Conservation (phyloP, 2,888 invertebrate species). For the Apotomis betuletana region DNA sequence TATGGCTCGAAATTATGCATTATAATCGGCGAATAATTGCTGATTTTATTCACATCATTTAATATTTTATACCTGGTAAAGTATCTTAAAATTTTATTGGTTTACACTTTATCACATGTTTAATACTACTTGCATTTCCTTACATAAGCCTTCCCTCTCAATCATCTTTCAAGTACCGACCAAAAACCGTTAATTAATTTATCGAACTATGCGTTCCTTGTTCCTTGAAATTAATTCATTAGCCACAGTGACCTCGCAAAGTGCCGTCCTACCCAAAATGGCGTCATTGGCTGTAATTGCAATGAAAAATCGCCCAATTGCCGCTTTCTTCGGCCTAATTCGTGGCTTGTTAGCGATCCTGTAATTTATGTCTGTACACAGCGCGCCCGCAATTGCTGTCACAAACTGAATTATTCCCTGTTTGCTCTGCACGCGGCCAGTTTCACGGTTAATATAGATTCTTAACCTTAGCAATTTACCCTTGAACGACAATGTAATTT, state of each 20-base stretch:
- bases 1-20: too few species aligned
- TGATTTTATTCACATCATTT: too few species aligned
- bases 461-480: neutral
- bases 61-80: too few species aligned
- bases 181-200: too few species aligned
- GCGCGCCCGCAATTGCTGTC: slow-evolving; percentile 27
- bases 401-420: slow-evolving; percentile 31
- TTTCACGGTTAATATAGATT: slow-evolving; percentile 13
- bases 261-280: neutral
- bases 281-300: slow-evolving; percentile 4
- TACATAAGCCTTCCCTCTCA: too few species aligned
- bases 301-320: slow-evolving; percentile 27
- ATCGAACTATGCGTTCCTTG: too few species aligned
- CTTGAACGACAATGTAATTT: too few species aligned
- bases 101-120: too few species aligned
- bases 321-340: slow-evolving; percentile 22
- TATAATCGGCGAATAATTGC: too few species aligned
- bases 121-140: too few species aligned
- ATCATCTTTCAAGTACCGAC: too few species aligned
- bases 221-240: neutral
- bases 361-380: slow-evolving; percentile 11
- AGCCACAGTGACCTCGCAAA: neutral
- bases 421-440: slow-evolving; percentile 27
- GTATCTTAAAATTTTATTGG: too few species aligned
- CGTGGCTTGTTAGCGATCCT: slow-evolving; percentile 5